Percentiles rank a stretch among this genome's conserved stretches.
Evolutionary conservation across 2,888 invertebrate species (phyloP).

Genomic region (Polietes domitor): DNA sequence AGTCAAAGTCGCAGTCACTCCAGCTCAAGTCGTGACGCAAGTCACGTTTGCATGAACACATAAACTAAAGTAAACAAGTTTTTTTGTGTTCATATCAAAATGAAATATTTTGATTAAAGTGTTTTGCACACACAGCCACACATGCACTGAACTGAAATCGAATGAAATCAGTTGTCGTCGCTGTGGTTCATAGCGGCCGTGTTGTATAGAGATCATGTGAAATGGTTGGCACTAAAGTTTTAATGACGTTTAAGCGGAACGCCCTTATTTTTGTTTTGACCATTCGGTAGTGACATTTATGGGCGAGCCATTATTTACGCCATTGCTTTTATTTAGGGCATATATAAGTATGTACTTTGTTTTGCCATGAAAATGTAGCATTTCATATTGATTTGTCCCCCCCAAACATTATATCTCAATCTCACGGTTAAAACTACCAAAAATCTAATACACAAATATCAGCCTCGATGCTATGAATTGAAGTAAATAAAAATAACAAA

Average conservation of each 20-base stretch:
- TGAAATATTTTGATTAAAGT: conserved; percentile 10
- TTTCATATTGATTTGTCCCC: too few relatives aligned
- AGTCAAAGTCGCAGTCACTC: not conserved
- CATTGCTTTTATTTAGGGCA: not conserved
- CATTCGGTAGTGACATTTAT: not conserved
- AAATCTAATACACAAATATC: too few relatives aligned
- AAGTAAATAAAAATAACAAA: too few relatives aligned
- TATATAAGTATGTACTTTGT: too few relatives aligned
- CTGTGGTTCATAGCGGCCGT: not conserved
- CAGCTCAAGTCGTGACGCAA: conserved; percentile 44
- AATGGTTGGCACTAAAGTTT: not conserved
- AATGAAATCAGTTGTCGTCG: not conserved
- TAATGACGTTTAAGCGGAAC: conserved; percentile 14
- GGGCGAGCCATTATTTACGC: not conserved
- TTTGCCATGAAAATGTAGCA: too few relatives aligned
- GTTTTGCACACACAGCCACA: not conserved
- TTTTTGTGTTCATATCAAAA: not conserved
- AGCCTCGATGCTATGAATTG: too few relatives aligned
- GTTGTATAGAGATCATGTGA: not conserved
- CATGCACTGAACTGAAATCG: not conserved
- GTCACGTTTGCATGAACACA: conserved; percentile 50
- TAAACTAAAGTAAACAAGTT: conserved; percentile 23
- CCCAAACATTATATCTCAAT: too few relatives aligned
- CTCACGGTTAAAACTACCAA: too few relatives aligned
- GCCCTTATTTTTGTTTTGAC: conserved; percentile 5